Evolutionary conservation across 2,797 vertebrate genomes (phyloP).

Genomic region (Cynodonichthys magdalenae): DNA sequence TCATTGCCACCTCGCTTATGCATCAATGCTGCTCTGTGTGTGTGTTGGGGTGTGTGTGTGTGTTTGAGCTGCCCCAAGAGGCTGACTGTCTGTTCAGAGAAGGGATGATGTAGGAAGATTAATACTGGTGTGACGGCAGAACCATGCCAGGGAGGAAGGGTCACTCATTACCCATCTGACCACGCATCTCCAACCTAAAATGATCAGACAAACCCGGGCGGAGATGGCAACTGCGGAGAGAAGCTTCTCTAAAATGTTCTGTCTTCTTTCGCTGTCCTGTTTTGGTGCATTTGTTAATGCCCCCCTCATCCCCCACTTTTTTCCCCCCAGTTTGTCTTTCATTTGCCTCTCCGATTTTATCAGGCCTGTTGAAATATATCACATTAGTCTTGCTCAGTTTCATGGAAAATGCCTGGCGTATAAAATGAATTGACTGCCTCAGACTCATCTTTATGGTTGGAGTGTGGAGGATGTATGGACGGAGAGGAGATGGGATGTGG

Average conservation of each 20-base stretch:
- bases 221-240: constrained; percentile 44
- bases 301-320: constrained; percentile 28
- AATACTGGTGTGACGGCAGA: constrained; percentile 72
- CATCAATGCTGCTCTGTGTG: constrained; percentile 64
- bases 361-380: constrained; percentile 41
- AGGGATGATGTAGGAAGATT: constrained; percentile 77
- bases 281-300: constrained; percentile 46
- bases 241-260: constrained; percentile 42
- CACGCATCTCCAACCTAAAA: constrained; percentile 43
- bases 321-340: constrained; percentile 49
- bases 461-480: constrained; percentile 50
- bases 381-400: constrained; percentile 40
- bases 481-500: constrained; percentile 59
- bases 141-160: constrained; percentile 72
- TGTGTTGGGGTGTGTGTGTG: constrained; percentile 11
- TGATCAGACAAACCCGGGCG: constrained; percentile 22
- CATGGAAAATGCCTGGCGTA: constrained; percentile 30
- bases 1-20: constrained; percentile 77
- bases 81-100: constrained; percentile 62
- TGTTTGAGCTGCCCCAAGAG: constrained; percentile 58
- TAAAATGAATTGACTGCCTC: constrained; percentile 60
- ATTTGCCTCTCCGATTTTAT: constrained; percentile 35
- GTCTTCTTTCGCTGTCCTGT: constrained; percentile 15
- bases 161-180: constrained; percentile 78
- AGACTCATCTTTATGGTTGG: constrained; percentile 51